Base-by-base conservation (phyloP, 2,113 vertebrate species). In the Dolichotis patagonum region DNA sequence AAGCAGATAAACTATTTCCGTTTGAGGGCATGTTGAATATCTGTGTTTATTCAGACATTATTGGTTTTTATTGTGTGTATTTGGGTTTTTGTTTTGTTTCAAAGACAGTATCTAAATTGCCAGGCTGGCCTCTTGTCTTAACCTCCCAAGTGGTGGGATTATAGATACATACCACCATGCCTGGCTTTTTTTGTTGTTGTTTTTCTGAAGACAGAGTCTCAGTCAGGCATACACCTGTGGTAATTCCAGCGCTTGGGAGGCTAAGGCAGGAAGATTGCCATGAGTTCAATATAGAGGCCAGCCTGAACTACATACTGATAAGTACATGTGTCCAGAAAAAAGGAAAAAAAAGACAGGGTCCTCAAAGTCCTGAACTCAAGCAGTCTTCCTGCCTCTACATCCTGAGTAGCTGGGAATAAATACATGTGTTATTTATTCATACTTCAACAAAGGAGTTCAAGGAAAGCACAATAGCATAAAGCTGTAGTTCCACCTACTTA, bases 381-480 rank as follows among this genome's bases (percentile, higher is more conserved):
- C 56, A 63, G 12, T 90, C 30, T 28, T 43, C 32, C 19, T 90
- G 46, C 35, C 77, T 56, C 46, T 82, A n/a, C 69, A 28, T 28
- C n/a, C 35, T 32, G 24, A 67, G 62, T 67, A 65, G 16, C 35
- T 54, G 43, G 10, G 7, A 49, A 13, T 30, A 9, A 52, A 35
- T 7, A 56, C 19, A 4, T 78, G 28, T 56, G 49, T n/a, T 82
- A 24, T 38, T 82, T 38, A 38, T 58, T 82, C 54, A 56, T 58
- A 38, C 43, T 91, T 93, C 78, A 96, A 58, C 65, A 92, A 71
- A 87, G n/a, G 7, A 91, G 0, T 90, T 69, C 91, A n/a, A 88
- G 19, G 28, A 46, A 49, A 43, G 62, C 43, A 65, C 43, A 22
- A 11, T 35, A 6, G 19, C 10, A 20, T 80, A 54, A 52, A 22